Percentiles rank a stretch among this genome's conserved stretches.
phyloP scores from a whole-genome alignment of 1,140 invertebrate genomes.

The Panulirus ornatus region DNA sequence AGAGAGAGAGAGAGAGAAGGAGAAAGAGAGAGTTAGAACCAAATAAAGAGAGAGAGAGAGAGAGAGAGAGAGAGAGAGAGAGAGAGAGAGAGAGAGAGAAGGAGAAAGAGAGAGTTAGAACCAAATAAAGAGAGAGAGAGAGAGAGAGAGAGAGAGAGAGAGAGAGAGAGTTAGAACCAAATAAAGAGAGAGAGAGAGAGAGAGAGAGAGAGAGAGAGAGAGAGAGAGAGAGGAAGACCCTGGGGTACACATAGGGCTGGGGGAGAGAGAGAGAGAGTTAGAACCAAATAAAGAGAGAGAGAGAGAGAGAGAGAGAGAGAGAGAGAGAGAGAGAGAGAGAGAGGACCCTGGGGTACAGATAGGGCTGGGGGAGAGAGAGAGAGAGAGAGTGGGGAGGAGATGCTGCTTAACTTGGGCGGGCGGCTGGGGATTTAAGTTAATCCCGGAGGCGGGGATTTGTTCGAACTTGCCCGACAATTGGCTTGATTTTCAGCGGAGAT shows the following conservation, averaged over 20 bases:
- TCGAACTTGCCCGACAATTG: neutral
- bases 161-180: conserved; percentile 18
- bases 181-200: conserved; percentile 4
- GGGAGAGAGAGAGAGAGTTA: neutral
- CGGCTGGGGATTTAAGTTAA: too few relatives aligned
- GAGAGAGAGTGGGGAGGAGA: conserved; percentile 1
- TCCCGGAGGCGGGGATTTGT: neutral
- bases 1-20: neutral
- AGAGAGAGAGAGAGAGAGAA: conserved; percentile 4
- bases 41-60: neutral
- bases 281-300: neutral
- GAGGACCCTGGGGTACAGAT: neutral
- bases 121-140: conserved; percentile 16
- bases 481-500: conserved; percentile 9
- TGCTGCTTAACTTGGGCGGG: neutral
- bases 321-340: conserved; percentile 9
- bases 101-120: conserved; percentile 16
- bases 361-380: conserved; percentile 16
- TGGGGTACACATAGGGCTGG: too few relatives aligned
- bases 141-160: neutral
- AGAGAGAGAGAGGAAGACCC: conserved; percentile 15
- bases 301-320: conserved; percentile 12
- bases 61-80: neutral
- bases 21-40: neutral
- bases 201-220: neutral